These are phyloP conservation scores for Zootermopsis nevadensis DNA, from an alignment of 2,888 invertebrate species.

Conservation along the genomic window DNA sequence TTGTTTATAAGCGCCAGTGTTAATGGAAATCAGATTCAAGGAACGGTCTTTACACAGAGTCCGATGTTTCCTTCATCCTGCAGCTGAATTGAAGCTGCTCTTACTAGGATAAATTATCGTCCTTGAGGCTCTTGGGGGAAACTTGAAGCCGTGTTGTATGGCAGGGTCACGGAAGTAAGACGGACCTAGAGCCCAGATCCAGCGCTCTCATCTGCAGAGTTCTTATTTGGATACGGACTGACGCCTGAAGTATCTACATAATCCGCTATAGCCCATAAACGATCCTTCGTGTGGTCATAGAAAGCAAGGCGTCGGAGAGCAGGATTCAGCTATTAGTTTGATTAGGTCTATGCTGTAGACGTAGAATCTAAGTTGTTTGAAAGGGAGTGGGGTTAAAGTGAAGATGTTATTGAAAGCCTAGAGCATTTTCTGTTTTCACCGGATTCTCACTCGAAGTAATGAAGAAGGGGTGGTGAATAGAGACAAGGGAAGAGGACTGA, in stretches of 20 bases:
- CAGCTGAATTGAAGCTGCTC: not conserved
- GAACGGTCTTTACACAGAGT: not conserved
- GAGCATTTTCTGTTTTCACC: constrained; percentile 37
- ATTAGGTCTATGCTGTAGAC: constrained; percentile 27
- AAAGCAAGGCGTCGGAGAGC: not conserved
- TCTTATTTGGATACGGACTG: not conserved
- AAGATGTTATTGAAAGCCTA: constrained; percentile 37
- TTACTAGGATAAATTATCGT: not conserved
- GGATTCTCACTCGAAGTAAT: constrained; percentile 31
- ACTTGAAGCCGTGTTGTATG: not conserved
- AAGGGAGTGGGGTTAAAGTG: not conserved
- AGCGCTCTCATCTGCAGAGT: not conserved
- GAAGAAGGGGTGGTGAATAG: constrained; percentile 16
- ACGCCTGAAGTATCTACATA: not conserved
- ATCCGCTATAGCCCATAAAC: not conserved
- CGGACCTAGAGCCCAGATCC: not conserved
- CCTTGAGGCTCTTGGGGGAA: not conserved
- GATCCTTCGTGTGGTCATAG: not conserved
- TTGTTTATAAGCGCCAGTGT: not conserved
- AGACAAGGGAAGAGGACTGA: not conserved
- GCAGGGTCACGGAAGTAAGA: not conserved
- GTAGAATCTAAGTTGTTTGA: constrained; percentile 32
- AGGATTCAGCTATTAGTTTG: constrained; percentile 31
- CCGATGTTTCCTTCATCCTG: too few relatives aligned
- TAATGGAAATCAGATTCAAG: not conserved